A percentile compares a stretch with the other conserved stretches of the same genome.
These are phyloP conservation scores for Nemoura dubitans DNA, from an alignment of 2,888 invertebrate species.

Conservation along the genomic window DNA sequence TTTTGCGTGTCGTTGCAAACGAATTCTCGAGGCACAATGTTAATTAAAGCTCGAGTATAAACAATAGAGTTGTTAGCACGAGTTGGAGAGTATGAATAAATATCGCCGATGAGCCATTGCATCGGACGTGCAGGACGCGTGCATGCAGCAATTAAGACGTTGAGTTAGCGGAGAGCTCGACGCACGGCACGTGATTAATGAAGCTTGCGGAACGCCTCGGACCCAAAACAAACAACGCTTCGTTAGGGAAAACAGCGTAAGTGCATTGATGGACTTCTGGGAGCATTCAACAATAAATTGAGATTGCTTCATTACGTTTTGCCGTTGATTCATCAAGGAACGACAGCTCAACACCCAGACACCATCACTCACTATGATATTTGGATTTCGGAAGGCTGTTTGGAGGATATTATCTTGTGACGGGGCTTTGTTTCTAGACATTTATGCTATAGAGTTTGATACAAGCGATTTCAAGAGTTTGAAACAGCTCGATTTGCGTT, in stretches of 20 bases:
- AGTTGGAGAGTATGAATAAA: not conserved
- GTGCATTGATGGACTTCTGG: not conserved
- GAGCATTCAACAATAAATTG: not conserved
- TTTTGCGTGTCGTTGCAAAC: not conserved
- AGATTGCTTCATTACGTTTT: slow-evolving; percentile 2
- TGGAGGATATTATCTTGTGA: too few relatives aligned
- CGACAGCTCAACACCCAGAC: not conserved
- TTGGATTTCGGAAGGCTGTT: too few relatives aligned
- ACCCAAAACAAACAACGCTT: not conserved
- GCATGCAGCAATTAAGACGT: not conserved
- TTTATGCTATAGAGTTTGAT: too few relatives aligned
- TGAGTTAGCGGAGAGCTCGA: slow-evolving; percentile 2
- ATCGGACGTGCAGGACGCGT: not conserved
- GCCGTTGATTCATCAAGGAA: not conserved
- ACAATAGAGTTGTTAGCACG: slow-evolving; percentile 32
- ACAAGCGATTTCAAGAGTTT: too few relatives aligned
- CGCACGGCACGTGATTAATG: not conserved
- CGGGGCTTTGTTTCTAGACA: too few relatives aligned
- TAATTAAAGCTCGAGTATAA: not conserved
- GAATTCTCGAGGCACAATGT: not conserved
- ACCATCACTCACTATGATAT: not conserved
- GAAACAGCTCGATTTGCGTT: too few relatives aligned
- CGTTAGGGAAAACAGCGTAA: not conserved
- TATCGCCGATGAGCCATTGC: not conserved
- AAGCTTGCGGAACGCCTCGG: not conserved